These are phyloP conservation scores for Vesta saturnalis DNA, from an alignment of 2,888 invertebrate species.

Conservation along the genomic window DNA sequence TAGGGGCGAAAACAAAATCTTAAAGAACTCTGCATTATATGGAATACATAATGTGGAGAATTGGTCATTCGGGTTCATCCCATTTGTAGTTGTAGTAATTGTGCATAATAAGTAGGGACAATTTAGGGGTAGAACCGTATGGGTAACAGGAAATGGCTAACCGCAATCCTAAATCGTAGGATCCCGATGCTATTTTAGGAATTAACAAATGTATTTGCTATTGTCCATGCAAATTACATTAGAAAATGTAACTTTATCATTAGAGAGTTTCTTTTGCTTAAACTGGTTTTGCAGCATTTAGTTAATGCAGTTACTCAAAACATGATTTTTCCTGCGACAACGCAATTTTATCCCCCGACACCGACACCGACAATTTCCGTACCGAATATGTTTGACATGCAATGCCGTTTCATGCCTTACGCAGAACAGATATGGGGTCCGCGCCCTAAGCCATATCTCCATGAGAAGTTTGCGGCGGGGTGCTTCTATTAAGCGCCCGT, in stretches of 20 bases:
- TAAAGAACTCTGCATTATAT: neutral
- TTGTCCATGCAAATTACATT: conserved; percentile 25
- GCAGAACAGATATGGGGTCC: conserved; percentile 33
- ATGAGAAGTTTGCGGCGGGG: conserved; percentile 37
- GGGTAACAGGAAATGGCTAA: conserved; percentile 18
- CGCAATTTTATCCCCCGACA: conserved; percentile 12
- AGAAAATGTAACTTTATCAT: neutral
- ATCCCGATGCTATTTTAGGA: conserved; percentile 28
- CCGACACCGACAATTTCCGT: conserved; percentile 29
- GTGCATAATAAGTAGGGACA: conserved; percentile 34
- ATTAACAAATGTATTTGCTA: conserved; percentile 26
- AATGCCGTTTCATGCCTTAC: conserved; percentile 33
- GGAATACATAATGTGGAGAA: conserved; percentile 4
- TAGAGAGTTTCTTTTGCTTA: neutral
- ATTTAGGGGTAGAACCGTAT: conserved; percentile 24
- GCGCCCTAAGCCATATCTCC: conserved; percentile 35
- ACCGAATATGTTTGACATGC: conserved; percentile 34
- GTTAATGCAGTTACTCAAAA: neutral
- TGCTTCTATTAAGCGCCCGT: conserved; percentile 41
- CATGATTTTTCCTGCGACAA: neutral
- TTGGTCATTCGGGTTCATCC: conserved; percentile 24
- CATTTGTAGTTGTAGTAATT: conserved; percentile 34
- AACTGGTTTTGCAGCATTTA: no score
- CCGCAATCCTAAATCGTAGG: conserved; percentile 28
- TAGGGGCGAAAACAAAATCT: neutral